Base-by-base conservation (phyloP, 2,888 invertebrate genomes). In the Euphydryas editha region DNA sequence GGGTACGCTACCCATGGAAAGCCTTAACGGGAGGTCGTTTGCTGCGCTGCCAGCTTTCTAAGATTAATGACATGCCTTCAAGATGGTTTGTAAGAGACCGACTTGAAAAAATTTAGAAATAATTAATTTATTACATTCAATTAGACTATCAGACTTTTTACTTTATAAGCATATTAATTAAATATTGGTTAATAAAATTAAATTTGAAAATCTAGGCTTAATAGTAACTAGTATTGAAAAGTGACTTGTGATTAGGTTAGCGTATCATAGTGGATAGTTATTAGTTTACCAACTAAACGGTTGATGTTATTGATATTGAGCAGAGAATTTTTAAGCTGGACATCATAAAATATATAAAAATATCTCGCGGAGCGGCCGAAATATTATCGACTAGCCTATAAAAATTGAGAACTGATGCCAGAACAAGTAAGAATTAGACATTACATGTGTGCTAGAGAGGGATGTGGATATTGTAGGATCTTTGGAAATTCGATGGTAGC, bases 281-380 rank as follows among this genome's bases (percentile, higher is more conserved):
- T 11, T 20, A 18, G 13, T 47, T 20, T 47, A 13, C 20, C 21
- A 39, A 39, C 10, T 21, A 47, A 47, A 20, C 11, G 21, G 18
- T 21, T 20, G 18, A 13, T 20, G 20, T 51, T 54, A 54, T 54
- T 30, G n/a, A n/a, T 51, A 36, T n/a, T 17, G 17, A 8, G 11
- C 7, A 54, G 36, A 10, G 54, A 54, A 54, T 54, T 81, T 82
- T 78, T 78, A 81, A 81, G 82, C 84, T 84, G 90, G 90, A 90
- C 89, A 86, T 84, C 86, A 86, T 91, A 91, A 90, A 91, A 91
- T 90, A 90, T 92, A 89, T 89, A 90, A 87, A 87, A 88, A 87
- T 90, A 88, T 88, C 87, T 87, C 77, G 78, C 76, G 73, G 79
- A 86, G 84, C 85, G 54, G 84, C 85, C 87, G 85, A 84, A 90